phyloP scores from a whole-genome alignment of 2,797 vertebrate species.

The Mus spretus region DNA sequence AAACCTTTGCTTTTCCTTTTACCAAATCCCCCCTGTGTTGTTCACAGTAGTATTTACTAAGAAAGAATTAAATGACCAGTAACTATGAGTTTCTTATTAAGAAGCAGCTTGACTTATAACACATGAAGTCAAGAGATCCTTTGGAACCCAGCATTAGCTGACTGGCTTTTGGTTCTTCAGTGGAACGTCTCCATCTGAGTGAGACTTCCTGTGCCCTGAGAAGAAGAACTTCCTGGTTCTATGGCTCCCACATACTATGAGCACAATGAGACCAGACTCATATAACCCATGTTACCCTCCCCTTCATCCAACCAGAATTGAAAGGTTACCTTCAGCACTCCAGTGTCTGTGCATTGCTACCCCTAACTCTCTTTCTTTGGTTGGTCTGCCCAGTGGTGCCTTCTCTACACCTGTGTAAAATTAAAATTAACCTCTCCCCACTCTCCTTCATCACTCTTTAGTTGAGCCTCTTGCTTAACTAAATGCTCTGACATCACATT shows the following conservation, averaged over 20 bases:
- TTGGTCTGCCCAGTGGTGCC: background rate
- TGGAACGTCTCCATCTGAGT: background rate
- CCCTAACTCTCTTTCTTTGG: background rate
- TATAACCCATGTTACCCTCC: fast-evolving
- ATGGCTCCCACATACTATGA: background rate
- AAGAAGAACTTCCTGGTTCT: background rate
- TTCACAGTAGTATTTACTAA: background rate
- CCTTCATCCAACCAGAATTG: background rate
- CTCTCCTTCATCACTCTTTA: background rate
- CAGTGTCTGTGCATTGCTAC: background rate
- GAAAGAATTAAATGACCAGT: background rate
- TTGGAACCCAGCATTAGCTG: background rate
- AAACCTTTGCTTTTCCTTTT: slow-evolving; percentile 1
- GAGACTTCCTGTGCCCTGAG: background rate
- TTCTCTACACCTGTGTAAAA: background rate
- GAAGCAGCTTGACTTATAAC: background rate
- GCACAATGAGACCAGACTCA: background rate
- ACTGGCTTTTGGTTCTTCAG: background rate
- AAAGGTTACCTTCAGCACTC: background rate
- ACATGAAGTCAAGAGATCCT: background rate
- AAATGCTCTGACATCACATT: background rate
- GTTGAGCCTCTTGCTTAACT: background rate
- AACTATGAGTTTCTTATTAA: background rate
- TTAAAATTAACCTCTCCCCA: background rate
- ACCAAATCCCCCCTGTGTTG: background rate